Evolutionary conservation across 1,140 invertebrate species (phyloP), one percentile per base, ranked within the genome.

Genomic region (Rhagoletis zephyria): DNA sequence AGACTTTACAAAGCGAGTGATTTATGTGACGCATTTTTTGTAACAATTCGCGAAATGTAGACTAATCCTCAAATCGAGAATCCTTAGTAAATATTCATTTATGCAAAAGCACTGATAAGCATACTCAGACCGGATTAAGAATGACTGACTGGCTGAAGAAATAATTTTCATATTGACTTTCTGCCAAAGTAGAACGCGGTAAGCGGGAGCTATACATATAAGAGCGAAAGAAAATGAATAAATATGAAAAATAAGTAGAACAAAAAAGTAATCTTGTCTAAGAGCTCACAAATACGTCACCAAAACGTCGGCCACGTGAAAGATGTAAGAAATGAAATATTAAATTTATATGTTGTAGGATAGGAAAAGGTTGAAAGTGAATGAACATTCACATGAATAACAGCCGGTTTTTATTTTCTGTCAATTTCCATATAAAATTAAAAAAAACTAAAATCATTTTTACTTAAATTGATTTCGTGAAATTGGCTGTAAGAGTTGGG

Each of bases 91-190:
- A 81, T 81, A 81, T 56, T 56, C 74, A 59, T 81, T 56, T 81
- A 51, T 81, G 74, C 74, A 81, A 81, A 81, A 81, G 74, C 74
- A 56, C 0, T 56, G 51, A 81, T 59, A 81, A 81, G 74, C 74
- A 9, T 4, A 81, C 19, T 56, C 51, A 81, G 74, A 51, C 74
- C 19, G 74, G 16, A 59, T 81, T 81, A 81, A 9, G 48, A 59
- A n/a, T 59, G 48, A 81, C 51, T 81, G 74, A 59, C 48, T 56
- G 48, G 45, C 16, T 56, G 74, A 19, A 10, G n/a, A 4, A 81
- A 56, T 2, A 3, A 67, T 67, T 67, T 67, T 67, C 64, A 30
- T 67, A 19, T 67, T 40, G n/a, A 40, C n/a, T 30, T 9, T 7
- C 10, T 0, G n/a, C 30, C 4, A 7, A 56, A 81, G 19, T 56